phyloP scores from a whole-genome alignment of 2,797 vertebrate species.

The Tachyglossus aculeatus region DNA sequence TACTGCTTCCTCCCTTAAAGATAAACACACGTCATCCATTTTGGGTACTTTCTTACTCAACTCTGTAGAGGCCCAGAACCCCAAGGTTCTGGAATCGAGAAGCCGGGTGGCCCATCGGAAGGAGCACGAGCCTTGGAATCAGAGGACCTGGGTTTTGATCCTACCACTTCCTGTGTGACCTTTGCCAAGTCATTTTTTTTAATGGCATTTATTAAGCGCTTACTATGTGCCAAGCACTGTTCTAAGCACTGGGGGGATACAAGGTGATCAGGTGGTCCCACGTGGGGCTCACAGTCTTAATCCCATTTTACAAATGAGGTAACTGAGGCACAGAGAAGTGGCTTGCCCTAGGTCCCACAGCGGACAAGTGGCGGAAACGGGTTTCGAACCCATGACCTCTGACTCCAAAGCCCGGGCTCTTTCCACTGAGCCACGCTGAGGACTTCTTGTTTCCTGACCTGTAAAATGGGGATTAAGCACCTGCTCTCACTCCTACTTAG shows the following conservation, averaged over 20 bases:
- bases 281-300: not conserved
- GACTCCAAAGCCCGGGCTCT: not conserved
- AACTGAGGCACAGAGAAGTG: not conserved
- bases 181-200: not conserved
- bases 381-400: fast-evolving
- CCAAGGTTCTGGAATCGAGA: constrained; percentile 21
- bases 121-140: too few species aligned
- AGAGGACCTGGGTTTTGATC: not conserved
- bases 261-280: fast-evolving
- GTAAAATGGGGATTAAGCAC: too few species aligned
- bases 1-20: not conserved
- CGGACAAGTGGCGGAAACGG: not conserved
- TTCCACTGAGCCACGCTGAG: not conserved
- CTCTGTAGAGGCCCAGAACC: not conserved
- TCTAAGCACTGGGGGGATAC: fast-evolving
- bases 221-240: too few species aligned
- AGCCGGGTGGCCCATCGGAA: too few species aligned
- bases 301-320: not conserved
- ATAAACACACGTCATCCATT: constrained; percentile 25
- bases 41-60: constrained; percentile 46
- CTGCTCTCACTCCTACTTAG: too few species aligned
- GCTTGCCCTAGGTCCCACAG: fast-evolving
- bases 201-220: too few species aligned
- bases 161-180: not conserved
- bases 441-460: too few species aligned